A percentile compares a stretch with the other conserved stretches of the same genome.
Evolutionary conservation across 1,140 invertebrate species (phyloP).

Genomic region (Brachionus asplanchnoidis): DNA sequence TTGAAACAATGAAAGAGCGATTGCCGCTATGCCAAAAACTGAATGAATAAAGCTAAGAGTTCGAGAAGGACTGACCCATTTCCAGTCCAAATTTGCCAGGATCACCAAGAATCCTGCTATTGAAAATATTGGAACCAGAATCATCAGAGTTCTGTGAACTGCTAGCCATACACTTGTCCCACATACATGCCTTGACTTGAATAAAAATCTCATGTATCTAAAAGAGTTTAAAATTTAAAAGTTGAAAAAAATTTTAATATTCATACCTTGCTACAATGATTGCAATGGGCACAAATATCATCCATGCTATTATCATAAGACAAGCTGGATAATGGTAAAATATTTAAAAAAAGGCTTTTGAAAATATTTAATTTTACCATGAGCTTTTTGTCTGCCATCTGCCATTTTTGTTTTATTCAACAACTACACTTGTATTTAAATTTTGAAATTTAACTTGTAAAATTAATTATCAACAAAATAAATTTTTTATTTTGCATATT

Average conservation of each 20-base stretch:
- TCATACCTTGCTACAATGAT: background rate
- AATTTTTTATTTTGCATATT: background rate
- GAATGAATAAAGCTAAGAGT: slow-evolving; percentile 11
- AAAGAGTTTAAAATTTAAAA: background rate
- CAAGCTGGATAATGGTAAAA: background rate
- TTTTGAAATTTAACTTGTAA: background rate
- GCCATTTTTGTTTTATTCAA: background rate
- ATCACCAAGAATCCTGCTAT: background rate
- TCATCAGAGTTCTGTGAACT: slow-evolving; percentile 23
- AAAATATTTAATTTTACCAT: background rate
- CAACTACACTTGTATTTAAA: background rate
- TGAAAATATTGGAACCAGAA: slow-evolving; percentile 1
- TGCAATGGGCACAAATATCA: slow-evolving; percentile 7
- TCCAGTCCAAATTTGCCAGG: slow-evolving; percentile 4
- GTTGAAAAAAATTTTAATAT: background rate
- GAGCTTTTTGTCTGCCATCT: slow-evolving; percentile 19
- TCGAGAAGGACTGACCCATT: background rate
- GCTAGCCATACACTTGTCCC: background rate
- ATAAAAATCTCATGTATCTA: slow-evolving; percentile 13
- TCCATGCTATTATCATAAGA: slow-evolving; percentile 38
- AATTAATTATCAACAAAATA: background rate
- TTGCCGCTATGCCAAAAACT: slow-evolving; percentile 19
- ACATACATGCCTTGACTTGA: background rate
- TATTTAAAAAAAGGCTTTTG: background rate
- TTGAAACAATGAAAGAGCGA: background rate